A percentile compares a stretch with the other conserved stretches of the same genome.
Conservation (phyloP, 2,797 vertebrate species). For the Eurystomus glaucurus region DNA sequence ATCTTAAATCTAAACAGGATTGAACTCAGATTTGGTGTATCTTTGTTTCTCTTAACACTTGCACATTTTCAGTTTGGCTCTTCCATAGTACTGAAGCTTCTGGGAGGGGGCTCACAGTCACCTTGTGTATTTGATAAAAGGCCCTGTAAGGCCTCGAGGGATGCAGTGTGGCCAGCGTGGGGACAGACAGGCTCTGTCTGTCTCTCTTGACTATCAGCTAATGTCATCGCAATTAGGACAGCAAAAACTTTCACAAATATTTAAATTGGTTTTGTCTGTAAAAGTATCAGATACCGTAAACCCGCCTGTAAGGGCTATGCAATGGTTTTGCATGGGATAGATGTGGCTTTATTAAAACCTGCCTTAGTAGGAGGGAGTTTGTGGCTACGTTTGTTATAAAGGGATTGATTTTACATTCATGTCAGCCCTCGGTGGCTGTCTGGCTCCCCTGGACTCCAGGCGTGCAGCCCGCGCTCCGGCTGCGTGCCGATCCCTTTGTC, state of each 20-base stretch:
- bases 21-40: not conserved
- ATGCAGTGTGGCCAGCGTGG: not conserved
- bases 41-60: not conserved
- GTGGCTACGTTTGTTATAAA: not conserved
- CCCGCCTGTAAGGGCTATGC: not conserved
- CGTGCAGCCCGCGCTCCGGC: not conserved
- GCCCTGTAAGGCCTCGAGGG: accelerated
- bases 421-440: not conserved
- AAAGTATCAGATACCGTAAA: not conserved
- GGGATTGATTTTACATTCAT: not conserved
- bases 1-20: not conserved
- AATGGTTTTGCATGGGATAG: not conserved
- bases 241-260: not conserved
- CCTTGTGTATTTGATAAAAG: not conserved
- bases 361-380: not conserved
- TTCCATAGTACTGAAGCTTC: not conserved
- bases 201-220: not conserved
- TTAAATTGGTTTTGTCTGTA: not conserved
- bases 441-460: not conserved
- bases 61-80: not conserved
- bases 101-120: not conserved
- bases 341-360: not conserved
- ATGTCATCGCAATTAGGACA: not conserved
- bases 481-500: not conserved
- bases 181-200: not conserved